Conservation (phyloP, 2,113 vertebrate species). For the Bubo scandiacus region DNA sequence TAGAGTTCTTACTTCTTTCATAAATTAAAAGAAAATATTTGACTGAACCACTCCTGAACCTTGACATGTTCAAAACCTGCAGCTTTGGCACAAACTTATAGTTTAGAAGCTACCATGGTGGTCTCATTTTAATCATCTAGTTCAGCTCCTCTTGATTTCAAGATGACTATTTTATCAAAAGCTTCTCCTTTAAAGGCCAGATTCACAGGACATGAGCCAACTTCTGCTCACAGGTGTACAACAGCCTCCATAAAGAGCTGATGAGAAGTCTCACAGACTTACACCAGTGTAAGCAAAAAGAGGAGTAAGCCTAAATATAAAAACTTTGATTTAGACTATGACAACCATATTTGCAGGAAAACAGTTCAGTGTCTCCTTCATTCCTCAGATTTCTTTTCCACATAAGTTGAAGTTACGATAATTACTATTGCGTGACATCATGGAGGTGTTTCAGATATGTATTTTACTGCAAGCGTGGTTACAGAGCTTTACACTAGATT, state of each 20-base stretch:
- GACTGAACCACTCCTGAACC: not conserved
- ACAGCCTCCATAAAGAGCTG: not conserved
- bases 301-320: not conserved
- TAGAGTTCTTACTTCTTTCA: not conserved
- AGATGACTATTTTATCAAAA: not conserved
- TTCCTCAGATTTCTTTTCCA: not conserved
- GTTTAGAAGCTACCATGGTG: not conserved
- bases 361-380: not conserved
- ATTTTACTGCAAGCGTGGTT: not conserved
- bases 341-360: not conserved
- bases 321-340: not conserved
- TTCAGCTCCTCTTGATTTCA: not conserved
- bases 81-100: not conserved
- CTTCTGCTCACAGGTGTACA: not conserved
- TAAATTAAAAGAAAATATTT: slow-evolving; percentile 54
- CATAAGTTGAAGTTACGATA: not conserved
- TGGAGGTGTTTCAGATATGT: not conserved
- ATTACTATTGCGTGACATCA: not conserved
- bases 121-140: not conserved
- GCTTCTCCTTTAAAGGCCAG: not conserved
- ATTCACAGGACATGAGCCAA: not conserved
- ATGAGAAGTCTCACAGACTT: not conserved
- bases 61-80: not conserved
- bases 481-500: not conserved
- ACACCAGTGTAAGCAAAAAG: not conserved